Percentiles rank a stretch among this genome's conserved stretches.
Evolutionary conservation across 2,113 vertebrate genomes (phyloP).

Genomic region (Quiscalus mexicanus): DNA sequence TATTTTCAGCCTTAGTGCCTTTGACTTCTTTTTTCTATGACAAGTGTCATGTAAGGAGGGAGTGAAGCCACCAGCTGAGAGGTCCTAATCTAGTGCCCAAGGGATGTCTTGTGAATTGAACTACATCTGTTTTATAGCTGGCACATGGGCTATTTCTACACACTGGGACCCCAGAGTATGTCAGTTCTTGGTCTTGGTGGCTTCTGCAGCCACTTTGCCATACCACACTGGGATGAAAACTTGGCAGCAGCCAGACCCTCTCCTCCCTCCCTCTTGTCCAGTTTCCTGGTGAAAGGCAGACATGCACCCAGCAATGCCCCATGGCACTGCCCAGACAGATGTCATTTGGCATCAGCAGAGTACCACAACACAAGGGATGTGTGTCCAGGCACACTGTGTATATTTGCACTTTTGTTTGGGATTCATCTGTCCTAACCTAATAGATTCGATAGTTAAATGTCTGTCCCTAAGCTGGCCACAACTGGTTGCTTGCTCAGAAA

Average conservation of each 20-base stretch:
- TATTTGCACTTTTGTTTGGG: background rate
- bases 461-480: background rate
- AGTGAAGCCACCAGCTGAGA: background rate
- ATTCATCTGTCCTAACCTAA: background rate
- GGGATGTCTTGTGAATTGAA: background rate
- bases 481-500: background rate
- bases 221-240: background rate
- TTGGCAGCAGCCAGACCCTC: background rate
- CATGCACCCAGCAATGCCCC: background rate
- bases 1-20: background rate
- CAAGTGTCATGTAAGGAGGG: background rate
- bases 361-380: background rate
- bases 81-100: background rate
- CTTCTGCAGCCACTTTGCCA: accelerated
- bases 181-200: background rate
- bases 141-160: background rate
- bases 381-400: accelerated
- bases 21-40: background rate
- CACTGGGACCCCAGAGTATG: background rate
- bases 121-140: background rate
- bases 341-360: background rate
- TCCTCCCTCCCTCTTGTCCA: background rate
- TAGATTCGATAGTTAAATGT: background rate
- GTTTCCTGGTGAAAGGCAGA: background rate
- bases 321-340: background rate